These are phyloP conservation scores for Amphiprion ocellaris DNA, from an alignment of 2,113 vertebrate genomes.

Conservation along the genomic window DNA sequence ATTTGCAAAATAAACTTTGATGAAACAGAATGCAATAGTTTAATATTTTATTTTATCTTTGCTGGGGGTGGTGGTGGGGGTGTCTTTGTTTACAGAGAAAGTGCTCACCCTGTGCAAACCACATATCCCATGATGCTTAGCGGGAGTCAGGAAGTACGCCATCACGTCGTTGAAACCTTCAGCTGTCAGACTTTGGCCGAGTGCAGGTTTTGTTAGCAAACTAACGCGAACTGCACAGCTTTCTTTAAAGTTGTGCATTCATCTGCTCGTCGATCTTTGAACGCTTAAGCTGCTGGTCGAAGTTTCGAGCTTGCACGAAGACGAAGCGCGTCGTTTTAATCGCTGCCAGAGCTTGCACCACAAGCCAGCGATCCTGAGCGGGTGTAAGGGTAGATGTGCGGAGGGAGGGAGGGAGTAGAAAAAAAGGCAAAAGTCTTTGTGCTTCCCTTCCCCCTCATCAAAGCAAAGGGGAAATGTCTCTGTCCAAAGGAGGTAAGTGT, in stretches of 20 bases:
- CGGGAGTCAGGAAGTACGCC: conserved; percentile 84
- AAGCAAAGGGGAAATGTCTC: conserved; percentile 96
- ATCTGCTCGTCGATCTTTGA: conserved; percentile 52
- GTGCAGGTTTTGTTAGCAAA: conserved; percentile 80
- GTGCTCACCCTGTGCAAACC: conserved; percentile 64
- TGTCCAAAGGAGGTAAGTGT: conserved; percentile 91
- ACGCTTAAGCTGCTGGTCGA: conserved; percentile 70
- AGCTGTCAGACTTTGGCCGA: conserved; percentile 90
- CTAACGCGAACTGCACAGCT: conserved; percentile 68
- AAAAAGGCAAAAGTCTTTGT: conserved; percentile 94
- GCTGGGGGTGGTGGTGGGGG: background rate
- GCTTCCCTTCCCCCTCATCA: conserved; percentile 93
- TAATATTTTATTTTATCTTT: background rate
- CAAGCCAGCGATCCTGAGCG: conserved; percentile 86
- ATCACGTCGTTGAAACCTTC: conserved; percentile 87
- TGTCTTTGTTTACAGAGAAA: background rate
- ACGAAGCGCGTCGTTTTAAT: conserved; percentile 81
- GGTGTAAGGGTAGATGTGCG: conserved; percentile 79
- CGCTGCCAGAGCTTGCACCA: conserved; percentile 88
- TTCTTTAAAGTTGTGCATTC: conserved; percentile 87
- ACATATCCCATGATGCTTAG: conserved; percentile 84
- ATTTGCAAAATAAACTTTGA: conserved; percentile 10
- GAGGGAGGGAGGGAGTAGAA: conserved; percentile 86
- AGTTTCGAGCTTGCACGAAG: conserved; percentile 84
- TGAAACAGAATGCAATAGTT: background rate